These are phyloP conservation scores for Cabera pusaria DNA, from an alignment of 2,888 invertebrate species.

Conservation along the genomic window DNA sequence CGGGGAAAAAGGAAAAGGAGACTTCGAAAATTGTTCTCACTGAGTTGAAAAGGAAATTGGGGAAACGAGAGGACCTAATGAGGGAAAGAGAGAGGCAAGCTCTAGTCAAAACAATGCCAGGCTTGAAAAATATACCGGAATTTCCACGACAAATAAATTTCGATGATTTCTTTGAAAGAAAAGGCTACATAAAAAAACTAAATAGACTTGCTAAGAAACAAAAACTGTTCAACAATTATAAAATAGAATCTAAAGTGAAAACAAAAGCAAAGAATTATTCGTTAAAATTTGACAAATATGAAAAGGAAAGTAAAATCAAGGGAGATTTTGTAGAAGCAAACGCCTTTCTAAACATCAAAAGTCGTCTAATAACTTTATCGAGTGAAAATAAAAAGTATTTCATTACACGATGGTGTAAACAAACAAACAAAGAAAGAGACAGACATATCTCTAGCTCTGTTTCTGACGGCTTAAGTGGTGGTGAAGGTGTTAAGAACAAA, in stretches of 20 bases:
- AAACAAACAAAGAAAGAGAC: constrained; percentile 17
- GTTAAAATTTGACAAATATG: constrained; percentile 44
- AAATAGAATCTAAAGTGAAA: constrained; percentile 33
- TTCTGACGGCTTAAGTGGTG: constrained; percentile 43
- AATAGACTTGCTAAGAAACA: constrained; percentile 32
- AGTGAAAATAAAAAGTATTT: constrained; percentile 31
- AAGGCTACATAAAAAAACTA: constrained; percentile 62
- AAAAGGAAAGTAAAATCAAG: constrained; percentile 45
- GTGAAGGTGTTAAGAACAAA: constrained; percentile 41
- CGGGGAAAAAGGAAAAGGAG: constrained; percentile 67
- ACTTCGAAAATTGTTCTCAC: constrained; percentile 63
- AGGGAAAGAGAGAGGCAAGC: constrained; percentile 75
- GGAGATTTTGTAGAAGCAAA: constrained; percentile 48
- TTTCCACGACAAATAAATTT: constrained; percentile 70
- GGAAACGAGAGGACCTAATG: constrained; percentile 75
- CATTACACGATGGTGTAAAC: constrained; percentile 56
- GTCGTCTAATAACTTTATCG: constrained; percentile 45
- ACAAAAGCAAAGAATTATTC: constrained; percentile 39
- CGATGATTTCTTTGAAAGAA: constrained; percentile 51
- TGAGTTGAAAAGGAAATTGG: constrained; percentile 70
- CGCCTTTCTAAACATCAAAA: constrained; percentile 46
- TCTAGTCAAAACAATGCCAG: constrained; percentile 73
- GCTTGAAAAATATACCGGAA: constrained; percentile 63
- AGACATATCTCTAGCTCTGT: too few relatives aligned
- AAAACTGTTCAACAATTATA: constrained; percentile 39